Conservation (phyloP, 1,140 invertebrate genomes). For the Muscidifurax raptorellus region DNA sequence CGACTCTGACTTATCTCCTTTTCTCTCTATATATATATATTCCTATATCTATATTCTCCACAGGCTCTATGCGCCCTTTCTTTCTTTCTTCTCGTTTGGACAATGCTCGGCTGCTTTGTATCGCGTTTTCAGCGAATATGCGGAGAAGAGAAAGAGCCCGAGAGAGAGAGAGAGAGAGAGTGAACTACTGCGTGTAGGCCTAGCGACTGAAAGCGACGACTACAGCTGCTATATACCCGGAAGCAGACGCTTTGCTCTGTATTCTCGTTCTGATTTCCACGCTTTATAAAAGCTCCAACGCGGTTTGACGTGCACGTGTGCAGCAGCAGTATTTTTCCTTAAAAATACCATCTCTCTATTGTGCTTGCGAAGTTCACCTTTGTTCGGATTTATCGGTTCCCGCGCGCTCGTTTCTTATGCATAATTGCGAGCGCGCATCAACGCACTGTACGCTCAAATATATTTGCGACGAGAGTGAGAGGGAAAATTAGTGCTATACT, state of each 20-base stretch:
- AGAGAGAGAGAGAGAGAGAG: no score
- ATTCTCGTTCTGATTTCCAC: background rate
- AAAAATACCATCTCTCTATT: background rate
- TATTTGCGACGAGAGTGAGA: background rate
- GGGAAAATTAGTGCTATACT: background rate
- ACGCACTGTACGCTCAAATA: no score
- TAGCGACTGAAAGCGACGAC: background rate
- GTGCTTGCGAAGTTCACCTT: no score
- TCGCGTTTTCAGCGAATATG: background rate
- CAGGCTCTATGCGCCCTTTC: background rate
- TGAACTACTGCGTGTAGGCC: background rate
- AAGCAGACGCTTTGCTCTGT: background rate
- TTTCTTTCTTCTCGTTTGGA: background rate
- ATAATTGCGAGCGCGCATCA: no score
- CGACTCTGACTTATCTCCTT: background rate
- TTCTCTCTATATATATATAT: background rate
- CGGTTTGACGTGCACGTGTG: background rate
- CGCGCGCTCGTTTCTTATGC: no score
- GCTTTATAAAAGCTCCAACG: background rate
- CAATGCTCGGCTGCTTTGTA: background rate
- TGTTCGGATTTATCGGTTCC: no score
- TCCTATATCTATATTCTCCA: background rate
- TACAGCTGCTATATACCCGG: background rate
- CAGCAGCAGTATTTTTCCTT: background rate
- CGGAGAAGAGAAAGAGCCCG: background rate